Evolutionary conservation across 2,113 vertebrate genomes (phyloP), one percentile per base, ranked within the genome.

Genomic region (Plectropomus leopardus): DNA sequence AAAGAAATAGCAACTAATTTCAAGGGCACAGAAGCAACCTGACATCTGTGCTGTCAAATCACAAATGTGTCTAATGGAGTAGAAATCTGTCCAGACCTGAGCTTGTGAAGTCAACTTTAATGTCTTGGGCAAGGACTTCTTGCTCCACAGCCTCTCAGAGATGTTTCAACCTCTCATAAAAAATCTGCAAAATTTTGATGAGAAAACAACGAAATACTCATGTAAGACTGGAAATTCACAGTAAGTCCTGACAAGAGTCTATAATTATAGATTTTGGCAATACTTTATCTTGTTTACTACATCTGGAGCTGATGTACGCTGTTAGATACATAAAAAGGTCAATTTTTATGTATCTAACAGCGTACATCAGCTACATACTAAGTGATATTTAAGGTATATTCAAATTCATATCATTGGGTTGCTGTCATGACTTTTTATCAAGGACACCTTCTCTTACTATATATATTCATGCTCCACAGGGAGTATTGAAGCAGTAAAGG

Each of bases 401-500:
- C 36, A 77, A 71, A 77, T 58, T 28, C 6, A 19, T 19, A 26
- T 61, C 0, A 3, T 6, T 72, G 17, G 32, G 50, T 75, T 65
- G n/a, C 28, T 53, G 16, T 75, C 24, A 73, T 63, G 61, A 32
- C 21, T 48, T 17, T 85, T 73, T 54, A 65, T 83, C 40, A 64
- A 82, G 73, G 83, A 66, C 55, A 40, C 32, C 30, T 30, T 51
- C 45, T 78, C 73, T 85, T 73, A 80, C 78, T 47, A 58, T 73
- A 81, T 78, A 48, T 76, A 57, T 63, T 65, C 32, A 55, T 59
- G 45, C 40, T 69, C 60, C 76, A 30, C 30, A 7, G 82, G 51
- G 82, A 76, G 63, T 10, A 65, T 28, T 34, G 66, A 78, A 61
- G 78, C 72, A 60, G 65, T 72, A 88, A 93, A 92, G 89, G 87